phyloP scores from a whole-genome alignment of 2,888 invertebrate genomes.

The Orthosia gothica region DNA sequence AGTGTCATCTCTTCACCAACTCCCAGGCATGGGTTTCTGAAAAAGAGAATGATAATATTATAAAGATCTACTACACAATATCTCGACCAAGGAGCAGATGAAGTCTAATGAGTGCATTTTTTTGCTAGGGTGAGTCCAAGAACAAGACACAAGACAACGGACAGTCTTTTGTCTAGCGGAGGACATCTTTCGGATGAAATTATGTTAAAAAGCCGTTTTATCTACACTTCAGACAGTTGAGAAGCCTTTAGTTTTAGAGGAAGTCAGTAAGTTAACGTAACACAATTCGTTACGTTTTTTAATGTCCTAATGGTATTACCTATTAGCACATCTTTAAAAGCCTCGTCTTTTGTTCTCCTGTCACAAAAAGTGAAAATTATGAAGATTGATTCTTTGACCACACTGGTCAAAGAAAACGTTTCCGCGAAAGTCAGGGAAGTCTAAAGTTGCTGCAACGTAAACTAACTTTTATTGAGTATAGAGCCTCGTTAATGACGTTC shows the following conservation, averaged over 20 bases:
- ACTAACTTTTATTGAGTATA: conserved; percentile 5
- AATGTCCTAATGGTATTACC: background rate
- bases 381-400: background rate
- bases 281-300: background rate
- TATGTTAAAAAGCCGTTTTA: too few species aligned
- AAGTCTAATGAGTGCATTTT: background rate
- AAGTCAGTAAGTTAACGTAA: background rate
- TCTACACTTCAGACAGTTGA: too few species aligned
- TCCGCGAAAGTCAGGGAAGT: conserved; percentile 33
- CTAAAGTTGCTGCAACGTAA: background rate
- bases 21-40: conserved; percentile 93
- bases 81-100: background rate
- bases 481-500: conserved; percentile 8
- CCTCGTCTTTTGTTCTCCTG: background rate
- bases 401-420: conserved; percentile 8
- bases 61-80: background rate
- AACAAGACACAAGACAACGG: too few species aligned
- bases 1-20: conserved; percentile 96
- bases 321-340: conserved; percentile 1
- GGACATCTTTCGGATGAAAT: too few species aligned
- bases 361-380: conserved; percentile 11
- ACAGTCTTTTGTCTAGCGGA: too few species aligned
- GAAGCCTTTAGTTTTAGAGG: background rate
- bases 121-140: too few species aligned
- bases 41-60: background rate